phyloP scores from a whole-genome alignment of 2,797 vertebrate genomes.

The Smutsia temminckii region DNA sequence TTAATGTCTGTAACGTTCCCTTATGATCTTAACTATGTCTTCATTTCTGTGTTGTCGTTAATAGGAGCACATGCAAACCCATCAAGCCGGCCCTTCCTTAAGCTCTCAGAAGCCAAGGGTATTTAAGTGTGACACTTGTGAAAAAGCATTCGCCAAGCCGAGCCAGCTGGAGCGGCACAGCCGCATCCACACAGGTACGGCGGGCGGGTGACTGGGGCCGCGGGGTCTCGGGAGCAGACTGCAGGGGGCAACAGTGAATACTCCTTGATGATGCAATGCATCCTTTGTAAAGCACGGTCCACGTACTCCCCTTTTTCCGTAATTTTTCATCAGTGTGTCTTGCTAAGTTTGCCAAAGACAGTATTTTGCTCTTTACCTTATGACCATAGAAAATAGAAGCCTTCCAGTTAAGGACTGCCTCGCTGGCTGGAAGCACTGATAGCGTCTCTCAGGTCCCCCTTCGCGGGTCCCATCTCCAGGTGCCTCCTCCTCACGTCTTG shows the following conservation, averaged over 20 bases:
- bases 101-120: conserved; percentile 96
- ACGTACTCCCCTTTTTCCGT: fast-evolving
- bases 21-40: background rate
- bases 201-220: no score
- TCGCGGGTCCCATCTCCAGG: background rate
- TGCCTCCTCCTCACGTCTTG: fast-evolving
- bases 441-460: no score
- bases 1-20: no score
- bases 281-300: background rate
- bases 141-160: conserved; percentile 97
- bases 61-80: conserved; percentile 96
- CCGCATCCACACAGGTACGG: conserved; percentile 95
- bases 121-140: conserved; percentile 94
- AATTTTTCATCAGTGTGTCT: no score
- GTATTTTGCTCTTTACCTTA: background rate
- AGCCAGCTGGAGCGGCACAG: conserved; percentile 98
- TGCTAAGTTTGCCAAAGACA: background rate
- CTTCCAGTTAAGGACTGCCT: no score
- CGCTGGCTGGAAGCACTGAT: no score
- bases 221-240: fast-evolving
- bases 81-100: conserved; percentile 93
- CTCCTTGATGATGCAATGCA: fast-evolving
- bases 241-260: fast-evolving
- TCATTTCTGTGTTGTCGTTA: background rate
- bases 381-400: no score